Percentiles rank a stretch among this genome's conserved stretches.
Evolutionary conservation across 2,113 vertebrate species (phyloP).

Genomic region (Etia nguti): DNA sequence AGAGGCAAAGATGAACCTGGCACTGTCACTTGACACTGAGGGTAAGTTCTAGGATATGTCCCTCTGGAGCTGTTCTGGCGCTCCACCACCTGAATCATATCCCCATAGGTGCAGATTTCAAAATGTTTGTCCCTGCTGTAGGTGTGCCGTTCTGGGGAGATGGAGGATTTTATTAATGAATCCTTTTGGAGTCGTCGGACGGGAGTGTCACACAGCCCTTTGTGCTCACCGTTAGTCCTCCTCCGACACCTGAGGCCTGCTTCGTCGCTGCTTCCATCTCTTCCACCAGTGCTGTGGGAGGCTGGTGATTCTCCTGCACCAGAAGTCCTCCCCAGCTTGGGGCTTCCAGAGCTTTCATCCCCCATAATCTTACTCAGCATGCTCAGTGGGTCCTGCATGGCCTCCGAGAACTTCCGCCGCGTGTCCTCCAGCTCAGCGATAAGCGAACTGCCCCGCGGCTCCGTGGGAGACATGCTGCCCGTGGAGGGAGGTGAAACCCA

Average conservation of each 20-base stretch:
- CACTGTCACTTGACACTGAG: background rate
- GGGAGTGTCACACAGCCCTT: slow-evolving; percentile 24
- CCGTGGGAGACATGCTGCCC: slow-evolving; percentile 55
- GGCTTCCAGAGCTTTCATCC: slow-evolving; percentile 66
- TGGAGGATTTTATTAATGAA: background rate
- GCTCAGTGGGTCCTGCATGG: slow-evolving; percentile 79
- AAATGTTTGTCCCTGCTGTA: slow-evolving; percentile 48
- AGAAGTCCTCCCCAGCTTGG: slow-evolving; percentile 38
- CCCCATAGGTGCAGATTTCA: slow-evolving; percentile 73
- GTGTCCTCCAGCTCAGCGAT: slow-evolving; percentile 79
- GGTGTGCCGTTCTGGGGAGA: slow-evolving; percentile 4
- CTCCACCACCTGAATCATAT: slow-evolving; percentile 76
- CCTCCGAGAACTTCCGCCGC: slow-evolving; percentile 75
- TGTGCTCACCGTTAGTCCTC: background rate
- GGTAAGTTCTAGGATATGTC: background rate
- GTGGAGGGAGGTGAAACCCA: slow-evolving; percentile 58
- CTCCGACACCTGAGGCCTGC: background rate
- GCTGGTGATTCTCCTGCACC: slow-evolving; percentile 23
- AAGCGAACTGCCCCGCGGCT: slow-evolving; percentile 67
- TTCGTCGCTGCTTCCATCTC: slow-evolving; percentile 15
- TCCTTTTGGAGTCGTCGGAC: slow-evolving; percentile 16
- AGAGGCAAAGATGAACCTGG: slow-evolving; percentile 52
- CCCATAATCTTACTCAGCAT: slow-evolving; percentile 82
- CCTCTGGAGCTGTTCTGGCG: slow-evolving; percentile 23
- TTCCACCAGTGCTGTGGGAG: slow-evolving; percentile 56